Conservation (phyloP, 2,888 invertebrate species). For the Timema cristinae region DNA sequence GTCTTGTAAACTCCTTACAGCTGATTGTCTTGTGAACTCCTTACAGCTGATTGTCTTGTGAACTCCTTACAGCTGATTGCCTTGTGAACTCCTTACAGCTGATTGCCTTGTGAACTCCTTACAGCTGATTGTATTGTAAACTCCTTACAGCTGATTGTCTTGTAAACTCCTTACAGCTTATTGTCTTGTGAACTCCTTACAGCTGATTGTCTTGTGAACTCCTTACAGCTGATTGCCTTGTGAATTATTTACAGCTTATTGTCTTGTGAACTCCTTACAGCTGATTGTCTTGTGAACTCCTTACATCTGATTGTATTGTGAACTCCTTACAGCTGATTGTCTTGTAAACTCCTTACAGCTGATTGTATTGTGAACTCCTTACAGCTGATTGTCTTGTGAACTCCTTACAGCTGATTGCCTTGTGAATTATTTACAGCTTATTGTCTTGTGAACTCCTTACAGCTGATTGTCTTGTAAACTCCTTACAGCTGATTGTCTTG, state of each 20-base stretch:
- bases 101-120: conserved; percentile 41
- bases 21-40: not conserved
- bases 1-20: too few species aligned
- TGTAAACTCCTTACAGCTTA: too few species aligned
- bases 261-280: conserved; percentile 37
- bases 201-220: conserved; percentile 45
- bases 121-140: conserved; percentile 43
- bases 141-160: conserved; percentile 44
- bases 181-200: conserved; percentile 24
- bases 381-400: conserved; percentile 45
- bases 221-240: conserved; percentile 45
- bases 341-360: too few species aligned
- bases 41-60: conserved; percentile 46
- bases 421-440: too few species aligned
- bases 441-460: conserved; percentile 24
- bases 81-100: conserved; percentile 39
- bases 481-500: too few species aligned
- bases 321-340: conserved; percentile 44
- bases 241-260: too few species aligned
- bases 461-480: conserved; percentile 48
- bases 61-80: too few species aligned
- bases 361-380: conserved; percentile 23
- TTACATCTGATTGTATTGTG: too few species aligned
- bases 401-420: conserved; percentile 44
- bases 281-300: conserved; percentile 43